phyloP scores from a whole-genome alignment of 2,797 vertebrate genomes.

The Graptemys geographica region DNA sequence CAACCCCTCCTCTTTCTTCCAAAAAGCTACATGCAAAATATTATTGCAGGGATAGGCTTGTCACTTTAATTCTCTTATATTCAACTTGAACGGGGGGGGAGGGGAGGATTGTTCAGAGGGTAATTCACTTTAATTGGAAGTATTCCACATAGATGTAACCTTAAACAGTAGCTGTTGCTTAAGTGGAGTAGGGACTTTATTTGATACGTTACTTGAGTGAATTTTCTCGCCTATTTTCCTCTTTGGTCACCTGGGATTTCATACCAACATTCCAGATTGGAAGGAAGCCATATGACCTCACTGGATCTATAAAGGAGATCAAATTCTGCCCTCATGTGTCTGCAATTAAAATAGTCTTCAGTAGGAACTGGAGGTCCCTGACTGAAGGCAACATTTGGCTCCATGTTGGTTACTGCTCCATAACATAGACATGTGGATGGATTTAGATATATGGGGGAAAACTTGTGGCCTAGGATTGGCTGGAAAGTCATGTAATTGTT shows the following conservation, averaged over 20 bases:
- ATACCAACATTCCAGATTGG: background rate
- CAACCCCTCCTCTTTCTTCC: background rate
- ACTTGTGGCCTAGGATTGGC: background rate
- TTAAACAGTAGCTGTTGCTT: background rate
- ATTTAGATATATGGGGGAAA: background rate
- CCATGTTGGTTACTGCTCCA: background rate
- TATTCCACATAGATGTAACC: background rate
- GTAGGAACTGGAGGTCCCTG: background rate
- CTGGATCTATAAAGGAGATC: background rate
- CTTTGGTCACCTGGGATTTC: background rate
- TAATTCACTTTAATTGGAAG: background rate
- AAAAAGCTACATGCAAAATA: background rate
- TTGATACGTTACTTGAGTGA: background rate
- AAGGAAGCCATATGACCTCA: background rate
- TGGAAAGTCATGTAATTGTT: background rate
- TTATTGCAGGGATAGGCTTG: background rate
- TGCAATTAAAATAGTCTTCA: background rate
- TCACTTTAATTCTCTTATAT: background rate
- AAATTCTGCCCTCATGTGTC: background rate
- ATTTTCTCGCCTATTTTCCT: background rate
- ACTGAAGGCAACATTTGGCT: background rate
- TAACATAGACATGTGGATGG: background rate
- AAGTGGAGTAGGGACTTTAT: background rate
- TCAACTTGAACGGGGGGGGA: background rate
- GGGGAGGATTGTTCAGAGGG: background rate